Percentiles rank a stretch among this genome's conserved stretches.
phyloP scores from a whole-genome alignment of 2,888 invertebrate species.

The Baccha elongata region DNA sequence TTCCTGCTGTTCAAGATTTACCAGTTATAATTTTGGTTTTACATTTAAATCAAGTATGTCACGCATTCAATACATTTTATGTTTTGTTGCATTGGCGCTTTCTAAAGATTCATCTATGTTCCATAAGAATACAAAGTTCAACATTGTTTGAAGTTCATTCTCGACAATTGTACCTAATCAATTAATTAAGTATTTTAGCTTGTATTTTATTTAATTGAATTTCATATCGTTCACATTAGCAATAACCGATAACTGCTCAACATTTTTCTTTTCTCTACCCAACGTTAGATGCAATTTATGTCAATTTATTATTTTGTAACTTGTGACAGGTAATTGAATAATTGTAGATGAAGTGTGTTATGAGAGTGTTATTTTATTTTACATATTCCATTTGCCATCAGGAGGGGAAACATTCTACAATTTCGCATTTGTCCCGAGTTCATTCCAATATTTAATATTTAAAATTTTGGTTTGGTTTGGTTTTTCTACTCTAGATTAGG shows the following conservation, averaged over 20 bases:
- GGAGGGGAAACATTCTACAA: no score
- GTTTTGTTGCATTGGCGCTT: not conserved
- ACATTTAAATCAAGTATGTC: not conserved
- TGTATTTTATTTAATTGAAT: not conserved
- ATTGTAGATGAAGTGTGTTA: no score
- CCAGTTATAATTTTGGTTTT: not conserved
- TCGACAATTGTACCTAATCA: not conserved
- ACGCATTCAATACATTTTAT: not conserved
- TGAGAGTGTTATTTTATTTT: no score
- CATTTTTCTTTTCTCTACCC: not conserved
- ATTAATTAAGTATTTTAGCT: not conserved
- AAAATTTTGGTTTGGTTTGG: no score
- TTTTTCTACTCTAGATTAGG: no score
- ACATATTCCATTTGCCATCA: no score
- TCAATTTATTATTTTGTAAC: not conserved
- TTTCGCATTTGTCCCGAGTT: no score
- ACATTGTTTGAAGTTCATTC: constrained; percentile 1
- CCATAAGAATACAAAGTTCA: not conserved
- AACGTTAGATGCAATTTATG: not conserved
- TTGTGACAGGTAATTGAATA: no score
- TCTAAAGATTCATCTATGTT: not conserved
- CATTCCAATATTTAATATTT: no score
- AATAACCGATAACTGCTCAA: no score
- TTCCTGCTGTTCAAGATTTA: not conserved
- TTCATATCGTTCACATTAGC: no score